Conservation (phyloP, 2,797 vertebrate genomes). For the Neomorphus geoffroyi region DNA sequence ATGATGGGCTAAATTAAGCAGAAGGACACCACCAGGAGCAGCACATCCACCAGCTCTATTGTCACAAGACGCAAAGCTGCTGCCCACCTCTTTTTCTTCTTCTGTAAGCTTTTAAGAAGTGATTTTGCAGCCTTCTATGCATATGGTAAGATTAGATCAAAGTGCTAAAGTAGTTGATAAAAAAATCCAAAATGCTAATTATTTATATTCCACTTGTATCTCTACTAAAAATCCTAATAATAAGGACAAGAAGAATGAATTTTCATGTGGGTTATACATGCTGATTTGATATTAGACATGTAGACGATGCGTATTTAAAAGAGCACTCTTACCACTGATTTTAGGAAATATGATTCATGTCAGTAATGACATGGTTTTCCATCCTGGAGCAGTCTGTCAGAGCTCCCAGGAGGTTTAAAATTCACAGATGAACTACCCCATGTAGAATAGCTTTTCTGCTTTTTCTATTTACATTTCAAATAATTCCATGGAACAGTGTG, state of each 20-base stretch:
- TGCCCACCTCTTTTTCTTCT: not conserved
- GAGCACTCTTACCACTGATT: not conserved
- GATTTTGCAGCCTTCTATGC: not conserved
- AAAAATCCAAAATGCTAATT: not conserved
- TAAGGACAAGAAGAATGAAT: not conserved
- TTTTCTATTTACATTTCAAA: conserved; percentile 46
- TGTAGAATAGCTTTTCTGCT: not conserved
- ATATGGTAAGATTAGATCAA: not conserved
- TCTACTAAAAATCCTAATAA: not conserved
- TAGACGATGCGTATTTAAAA: not conserved
- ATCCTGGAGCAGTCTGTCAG: not conserved
- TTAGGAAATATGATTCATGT: conserved; percentile 14
- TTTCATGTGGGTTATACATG: not conserved
- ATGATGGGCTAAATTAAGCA: conserved; percentile 31
- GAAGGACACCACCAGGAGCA: conserved; percentile 3
- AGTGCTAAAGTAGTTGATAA: not conserved
- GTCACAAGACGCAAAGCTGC: conserved; percentile 3
- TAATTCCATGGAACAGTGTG: not conserved
- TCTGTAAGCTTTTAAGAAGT: not conserved
- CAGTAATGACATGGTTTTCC: conserved; percentile 6
- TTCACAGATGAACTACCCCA: conserved; percentile 9
- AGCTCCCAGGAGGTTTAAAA: conserved; percentile 18
- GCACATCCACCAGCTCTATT: not conserved
- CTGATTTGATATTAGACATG: not conserved
- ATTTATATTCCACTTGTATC: not conserved